Conservation (phyloP, 1,140 invertebrate species). For the Drosophila subobscura region DNA sequence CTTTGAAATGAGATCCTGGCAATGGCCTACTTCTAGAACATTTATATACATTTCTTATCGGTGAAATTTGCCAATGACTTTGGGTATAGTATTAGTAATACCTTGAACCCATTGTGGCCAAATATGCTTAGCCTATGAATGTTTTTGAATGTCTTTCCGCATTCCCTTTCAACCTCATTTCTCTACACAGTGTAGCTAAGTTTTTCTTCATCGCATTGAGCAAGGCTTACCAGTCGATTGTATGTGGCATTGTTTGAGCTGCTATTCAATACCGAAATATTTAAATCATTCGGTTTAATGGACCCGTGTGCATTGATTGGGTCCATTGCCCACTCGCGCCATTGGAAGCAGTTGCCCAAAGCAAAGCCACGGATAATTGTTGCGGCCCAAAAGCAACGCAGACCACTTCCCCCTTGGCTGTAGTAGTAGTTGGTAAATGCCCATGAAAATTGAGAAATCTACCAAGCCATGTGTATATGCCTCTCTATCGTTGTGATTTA, state of each 20-base stretch:
- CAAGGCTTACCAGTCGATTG: not conserved
- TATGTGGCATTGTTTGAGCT: not conserved
- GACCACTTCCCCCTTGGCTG: constrained; percentile 27
- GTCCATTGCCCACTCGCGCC: constrained; percentile 27
- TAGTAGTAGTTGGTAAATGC: constrained; percentile 5
- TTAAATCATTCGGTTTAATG: constrained; percentile 43
- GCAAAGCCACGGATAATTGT: constrained; percentile 45
- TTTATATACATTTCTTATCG: constrained; percentile 17
- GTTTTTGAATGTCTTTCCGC: not conserved
- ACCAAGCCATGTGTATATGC: no score
- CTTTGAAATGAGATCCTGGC: not conserved
- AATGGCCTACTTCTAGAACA: constrained; percentile 13
- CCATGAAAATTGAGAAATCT: constrained; percentile 6
- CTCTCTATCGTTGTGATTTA: no score
- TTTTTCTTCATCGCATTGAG: no score
- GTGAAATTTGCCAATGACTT: not conserved
- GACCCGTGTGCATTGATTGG: constrained; percentile 7
- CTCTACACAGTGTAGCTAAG: no score
- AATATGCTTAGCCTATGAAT: not conserved
- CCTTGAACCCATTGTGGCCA: constrained; percentile 14
- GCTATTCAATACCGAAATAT: constrained; percentile 31
- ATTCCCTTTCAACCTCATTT: no score
- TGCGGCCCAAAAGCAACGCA: constrained; percentile 26
- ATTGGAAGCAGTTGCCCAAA: constrained; percentile 40
- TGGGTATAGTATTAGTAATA: constrained; percentile 9